Base-by-base conservation (phyloP, 2,888 invertebrate species). In the Nasonia oneida region DNA sequence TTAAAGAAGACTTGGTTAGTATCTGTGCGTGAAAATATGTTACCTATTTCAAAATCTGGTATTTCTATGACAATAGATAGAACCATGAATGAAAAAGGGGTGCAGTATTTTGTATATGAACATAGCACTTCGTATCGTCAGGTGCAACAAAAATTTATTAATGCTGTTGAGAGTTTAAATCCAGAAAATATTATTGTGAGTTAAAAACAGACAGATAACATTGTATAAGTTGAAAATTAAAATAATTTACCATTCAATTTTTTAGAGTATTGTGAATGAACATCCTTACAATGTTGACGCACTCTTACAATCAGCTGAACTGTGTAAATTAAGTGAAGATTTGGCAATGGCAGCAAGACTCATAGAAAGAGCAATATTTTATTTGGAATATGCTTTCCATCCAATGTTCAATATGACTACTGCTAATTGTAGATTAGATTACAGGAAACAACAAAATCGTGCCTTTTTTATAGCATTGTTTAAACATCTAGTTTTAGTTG, bases 271-370 rank as follows among this genome's bases (percentile, higher is more conserved):
- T 86, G 94, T 97, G 78, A 96, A 96, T 89, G 94, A 95, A 50
- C 95, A 97, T 92, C 96, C 97, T 0, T 97, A 96, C 91, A 97
- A 98, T 90, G 95, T 98, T 61, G 97, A 97, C 92, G 95, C 97
- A 0, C 93, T 97, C 79, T 95, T 98, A 83, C 97, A 98, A 92
- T 93, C 97, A 70, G 96, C 97, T 83, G 97, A 98, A 92, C 94
- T 97, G 79, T 97, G 96, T 91, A 95, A 95, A 90, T 94, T 97
- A 91, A 96, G 96, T 86, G 97, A 98, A 91, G 97, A 98, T 93
- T 94, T 96, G 87, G 96, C 96, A 79, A 95, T 96, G 94, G 97
- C 97, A 6, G 96, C 97, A 42, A 96, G 97, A 92, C 94, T 97
- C 10, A 95, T 97, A 85, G 98, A 98, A 92, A 94, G 97, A 86